Evolutionary conservation across 2,113 vertebrate genomes (phyloP), one percentile per base, ranked within the genome.

Genomic region (Fregata magnificens): DNA sequence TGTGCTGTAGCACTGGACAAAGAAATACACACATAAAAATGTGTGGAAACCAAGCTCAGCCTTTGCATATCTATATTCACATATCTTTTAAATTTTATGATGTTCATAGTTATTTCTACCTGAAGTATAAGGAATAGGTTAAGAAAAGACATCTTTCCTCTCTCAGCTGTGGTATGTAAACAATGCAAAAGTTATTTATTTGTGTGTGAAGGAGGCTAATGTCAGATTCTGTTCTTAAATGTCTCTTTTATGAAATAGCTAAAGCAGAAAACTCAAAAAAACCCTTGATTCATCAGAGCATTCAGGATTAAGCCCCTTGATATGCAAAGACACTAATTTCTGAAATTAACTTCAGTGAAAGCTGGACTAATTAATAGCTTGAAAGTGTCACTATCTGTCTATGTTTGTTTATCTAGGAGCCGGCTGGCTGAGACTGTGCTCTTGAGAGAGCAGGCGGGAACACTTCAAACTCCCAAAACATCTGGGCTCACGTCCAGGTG

Each of bases 311-410:
- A 86, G 11, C 11, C 21, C 31, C 0, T 0, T 29, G 58, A 87
- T 85, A 91, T 10, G 4, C 31, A 90, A 96, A 87, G 45, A 58
- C 62, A 90, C 36, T 94, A 53, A 93, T 94, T 94, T 96, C 50
- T 93, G 95, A 80, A 92, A 92, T 96, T 86, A 95, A 50, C 50
- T 82, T 69, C 16, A 29, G 15, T 89, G 93, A 83, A 93, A 79
- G 18, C 49, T 89, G 67, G 56, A 71, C 86, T 95, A 92, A 83
- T 94, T 95, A 86, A 82, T 91, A 93, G 31, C 62, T 89, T 93
- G 80, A 84, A 93, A 91, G 73, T 90, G 72, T 86, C 53, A 65
- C 74, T 88, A 16, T 72, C 58, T 93, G 72, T 81, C 87, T 90
- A 49, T 82, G 82, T 94, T 90, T 96, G 74, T 92, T 95, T 93